These are phyloP conservation scores for Geococcyx californianus DNA, from an alignment of 2,113 vertebrate genomes.

Conservation along the genomic window DNA sequence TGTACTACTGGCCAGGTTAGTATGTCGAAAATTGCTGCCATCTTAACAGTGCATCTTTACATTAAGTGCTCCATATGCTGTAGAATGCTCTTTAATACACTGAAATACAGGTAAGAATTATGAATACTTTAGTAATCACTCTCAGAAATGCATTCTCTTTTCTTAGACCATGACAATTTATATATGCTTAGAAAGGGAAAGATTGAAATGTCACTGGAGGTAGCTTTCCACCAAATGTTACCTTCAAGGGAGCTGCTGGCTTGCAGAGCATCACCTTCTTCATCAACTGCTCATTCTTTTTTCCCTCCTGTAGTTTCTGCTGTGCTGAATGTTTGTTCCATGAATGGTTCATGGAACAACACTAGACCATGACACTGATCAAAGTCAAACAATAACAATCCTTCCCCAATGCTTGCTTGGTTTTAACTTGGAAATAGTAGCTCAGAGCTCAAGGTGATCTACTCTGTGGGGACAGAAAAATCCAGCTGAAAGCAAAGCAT, in stretches of 20 bases:
- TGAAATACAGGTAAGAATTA: background rate
- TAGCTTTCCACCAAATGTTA: background rate
- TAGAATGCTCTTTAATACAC: background rate
- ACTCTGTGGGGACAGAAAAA: background rate
- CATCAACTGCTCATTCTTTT: background rate
- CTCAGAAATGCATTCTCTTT: background rate
- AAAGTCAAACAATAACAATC: background rate
- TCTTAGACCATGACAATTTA: background rate
- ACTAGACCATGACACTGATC: background rate
- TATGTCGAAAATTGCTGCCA: background rate
- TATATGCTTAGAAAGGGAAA: background rate
- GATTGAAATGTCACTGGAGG: background rate
- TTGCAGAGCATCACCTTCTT: background rate
- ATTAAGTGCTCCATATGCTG: background rate
- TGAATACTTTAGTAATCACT: background rate
- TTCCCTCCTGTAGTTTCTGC: background rate
- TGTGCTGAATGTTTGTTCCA: background rate
- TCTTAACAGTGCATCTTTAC: background rate
- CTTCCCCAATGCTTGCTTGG: background rate
- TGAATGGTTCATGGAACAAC: background rate
- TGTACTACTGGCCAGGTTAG: constrained; percentile 98
- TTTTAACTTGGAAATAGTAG: constrained; percentile 2
- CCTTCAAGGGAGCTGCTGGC: background rate
- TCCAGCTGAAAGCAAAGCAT: background rate
- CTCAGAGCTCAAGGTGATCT: background rate